Base-by-base conservation (phyloP, 2,888 invertebrate genomes). In the Drosophila cognata region DNA sequence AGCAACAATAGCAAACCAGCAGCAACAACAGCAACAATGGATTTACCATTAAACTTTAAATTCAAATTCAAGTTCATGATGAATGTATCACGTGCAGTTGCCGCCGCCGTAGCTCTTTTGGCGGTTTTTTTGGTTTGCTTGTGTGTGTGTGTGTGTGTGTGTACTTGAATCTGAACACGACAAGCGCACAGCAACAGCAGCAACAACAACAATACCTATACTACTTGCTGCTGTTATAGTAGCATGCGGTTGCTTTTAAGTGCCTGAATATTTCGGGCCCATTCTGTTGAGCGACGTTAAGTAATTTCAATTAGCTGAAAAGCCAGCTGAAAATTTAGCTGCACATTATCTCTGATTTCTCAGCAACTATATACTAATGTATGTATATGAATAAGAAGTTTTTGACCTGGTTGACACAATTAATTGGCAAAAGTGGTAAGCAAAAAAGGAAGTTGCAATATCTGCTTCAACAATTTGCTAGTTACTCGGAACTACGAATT, bases 31-130 rank as follows among this genome's bases (percentile, higher is more conserved):
- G 73, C 74, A 75, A 71, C 82, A 79, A 81, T 77, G 90, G 77
- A 77, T 82, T 86, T 82, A 84, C 81, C 87, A 88, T 84, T 90
- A 90, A 84, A 91, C 85, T 90, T 88, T 83, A 84, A 91, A 89
- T 90, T 88, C 91, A 91, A 91, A 91, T 92, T 91, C 92, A 87
- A 90, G 87, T 87, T 87, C 87, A 87, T 87, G 87, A 87, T 87
- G 90, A 87, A 87, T 87, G 87, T 87, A 87, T 87, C 87, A 87
- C 87, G 87, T 87, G 87, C 87, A 90, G 83, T 68, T 43, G 62
- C 59, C 61, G 74, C 46, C 68, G 79, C 28, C 60, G 61, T 36
- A 43, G 56, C 64, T 64, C 67, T 59, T 78, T 80, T 88, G 88
- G 78, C 81, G 79, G 67, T 71, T 82, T 62, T 84, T 46, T 43